Evolutionary conservation across 2,113 vertebrate species (phyloP), one percentile per base, ranked within the genome.

Genomic region (Epinephelus moara): DNA sequence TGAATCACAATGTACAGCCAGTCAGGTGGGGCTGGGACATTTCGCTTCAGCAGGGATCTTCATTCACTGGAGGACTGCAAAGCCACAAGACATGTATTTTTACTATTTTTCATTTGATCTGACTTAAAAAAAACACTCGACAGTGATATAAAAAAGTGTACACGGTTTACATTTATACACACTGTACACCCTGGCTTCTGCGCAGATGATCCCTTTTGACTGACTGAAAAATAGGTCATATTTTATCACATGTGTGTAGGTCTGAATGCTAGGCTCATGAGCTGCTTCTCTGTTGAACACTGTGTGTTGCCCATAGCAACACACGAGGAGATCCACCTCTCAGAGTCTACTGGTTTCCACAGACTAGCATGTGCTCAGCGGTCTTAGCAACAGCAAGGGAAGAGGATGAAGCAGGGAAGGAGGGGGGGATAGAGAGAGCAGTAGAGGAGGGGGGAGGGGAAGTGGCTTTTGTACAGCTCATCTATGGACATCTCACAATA

Each of bases 231-330:
- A 64, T 89, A 90, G 90, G 91, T 93, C 89, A 90, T 69, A 80
- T 86, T 84, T 72, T 80, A 88, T 81, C 72, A 86, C 80, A 81
- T 79, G 80, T 92, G 84, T 74, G 66, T 66, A 77, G 8, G 72
- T 88, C 85, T 92, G 56, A 53, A 87, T 89, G 78, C 71, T 78
- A 3, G 56, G 75, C 30, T 82, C 82, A 73, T 52, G 53, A 49
- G 50, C 74, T 71, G 82, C 85, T 80, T 89, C 74, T 87, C 47
- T 57, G 64, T 62, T 4, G 25, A 90, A 89, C 74, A 80, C 64
- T 75, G 81, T 90, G 87, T 21, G 94, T 94, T 94, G 89, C 94
- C 93, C 88, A 88, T 94, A 88, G 94, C 93, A 95, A 95, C 94
- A 79, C 63, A 85, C 55, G 53, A 50, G 84, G 88, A 92, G 85